Percentiles rank a stretch among this genome's conserved stretches.
These are phyloP conservation scores for Chiroxiphia lanceolata DNA, from an alignment of 2,797 vertebrate species.

Conservation along the genomic window DNA sequence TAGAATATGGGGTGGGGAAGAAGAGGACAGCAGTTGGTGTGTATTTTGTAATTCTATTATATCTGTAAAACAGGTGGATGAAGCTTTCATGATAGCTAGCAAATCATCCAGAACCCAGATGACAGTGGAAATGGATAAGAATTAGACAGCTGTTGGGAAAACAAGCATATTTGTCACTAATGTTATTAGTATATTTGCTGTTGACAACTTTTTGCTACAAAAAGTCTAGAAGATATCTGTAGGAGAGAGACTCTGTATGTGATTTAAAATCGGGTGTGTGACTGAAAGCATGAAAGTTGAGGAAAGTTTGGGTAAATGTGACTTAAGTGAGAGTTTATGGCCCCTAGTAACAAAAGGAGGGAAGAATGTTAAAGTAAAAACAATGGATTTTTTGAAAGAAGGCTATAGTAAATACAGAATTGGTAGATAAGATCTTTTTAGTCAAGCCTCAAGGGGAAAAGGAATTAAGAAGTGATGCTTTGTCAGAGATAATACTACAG, in stretches of 20 bases:
- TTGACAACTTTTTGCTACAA: background rate
- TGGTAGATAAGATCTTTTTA: slow-evolving; percentile 52
- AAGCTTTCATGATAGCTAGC: background rate
- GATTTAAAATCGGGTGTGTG: background rate
- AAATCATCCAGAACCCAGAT: background rate
- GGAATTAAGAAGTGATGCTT: slow-evolving; percentile 46
- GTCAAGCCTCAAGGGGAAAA: slow-evolving; percentile 31
- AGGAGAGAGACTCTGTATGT: background rate
- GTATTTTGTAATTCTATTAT: background rate
- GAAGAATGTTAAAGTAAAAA: slow-evolving; percentile 21
- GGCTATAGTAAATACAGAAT: slow-evolving; percentile 17
- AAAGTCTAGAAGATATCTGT: background rate
- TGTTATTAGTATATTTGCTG: background rate
- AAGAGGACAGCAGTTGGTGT: background rate
- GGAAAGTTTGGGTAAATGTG: background rate
- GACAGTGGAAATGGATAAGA: background rate
- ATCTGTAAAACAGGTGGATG: background rate
- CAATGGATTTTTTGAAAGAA: slow-evolving; percentile 28
- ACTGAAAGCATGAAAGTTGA: background rate
- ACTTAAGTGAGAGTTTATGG: slow-evolving; percentile 19
- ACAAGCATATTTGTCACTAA: background rate
- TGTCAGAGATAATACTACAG: slow-evolving; percentile 46
- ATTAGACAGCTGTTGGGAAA: background rate
- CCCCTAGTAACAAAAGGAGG: slow-evolving; percentile 9
- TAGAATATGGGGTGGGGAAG: background rate